A percentile compares a stretch with the other conserved stretches of the same genome.
These are phyloP conservation scores for Protaetia brevitarsis DNA, from an alignment of 1,140 invertebrate genomes.

Conservation along the genomic window DNA sequence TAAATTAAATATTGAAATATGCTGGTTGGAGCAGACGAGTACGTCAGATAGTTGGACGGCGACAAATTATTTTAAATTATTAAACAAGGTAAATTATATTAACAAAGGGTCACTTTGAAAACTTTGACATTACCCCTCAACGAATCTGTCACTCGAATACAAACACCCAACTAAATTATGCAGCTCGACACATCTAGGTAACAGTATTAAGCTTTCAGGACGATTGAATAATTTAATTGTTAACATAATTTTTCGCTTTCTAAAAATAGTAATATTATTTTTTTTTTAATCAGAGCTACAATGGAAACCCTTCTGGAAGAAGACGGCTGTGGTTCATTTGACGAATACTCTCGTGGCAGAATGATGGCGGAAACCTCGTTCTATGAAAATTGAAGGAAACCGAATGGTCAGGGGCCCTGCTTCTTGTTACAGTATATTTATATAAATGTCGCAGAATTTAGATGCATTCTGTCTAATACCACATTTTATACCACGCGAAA, in stretches of 20 bases:
- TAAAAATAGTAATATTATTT: not conserved
- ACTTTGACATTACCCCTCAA: no score
- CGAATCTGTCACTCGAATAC: no score
- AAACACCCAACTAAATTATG: no score
- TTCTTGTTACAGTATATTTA: not conserved
- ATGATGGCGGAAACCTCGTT: not conserved
- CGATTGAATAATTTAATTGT: no score
- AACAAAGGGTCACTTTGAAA: no score
- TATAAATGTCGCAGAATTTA: not conserved
- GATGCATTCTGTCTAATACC: no score
- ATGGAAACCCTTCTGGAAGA: constrained; percentile 34
- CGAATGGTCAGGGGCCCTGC: not conserved
- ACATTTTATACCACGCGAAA: no score
- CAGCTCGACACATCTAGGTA: no score
- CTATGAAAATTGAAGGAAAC: not conserved
- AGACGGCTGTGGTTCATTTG: constrained; percentile 27
- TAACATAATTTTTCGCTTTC: no score
- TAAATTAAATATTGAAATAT: not conserved
- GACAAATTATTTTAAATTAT: not conserved
- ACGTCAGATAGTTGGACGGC: not conserved
- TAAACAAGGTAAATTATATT: no score
- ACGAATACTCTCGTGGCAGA: constrained; percentile 30
- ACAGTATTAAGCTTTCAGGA: no score
- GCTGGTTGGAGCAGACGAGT: not conserved
- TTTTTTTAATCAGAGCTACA: constrained; percentile 25